A percentile compares a stretch with the other conserved stretches of the same genome.
These are phyloP conservation scores for Melanostoma mellinum DNA, from an alignment of 2,888 invertebrate species.

Conservation along the genomic window DNA sequence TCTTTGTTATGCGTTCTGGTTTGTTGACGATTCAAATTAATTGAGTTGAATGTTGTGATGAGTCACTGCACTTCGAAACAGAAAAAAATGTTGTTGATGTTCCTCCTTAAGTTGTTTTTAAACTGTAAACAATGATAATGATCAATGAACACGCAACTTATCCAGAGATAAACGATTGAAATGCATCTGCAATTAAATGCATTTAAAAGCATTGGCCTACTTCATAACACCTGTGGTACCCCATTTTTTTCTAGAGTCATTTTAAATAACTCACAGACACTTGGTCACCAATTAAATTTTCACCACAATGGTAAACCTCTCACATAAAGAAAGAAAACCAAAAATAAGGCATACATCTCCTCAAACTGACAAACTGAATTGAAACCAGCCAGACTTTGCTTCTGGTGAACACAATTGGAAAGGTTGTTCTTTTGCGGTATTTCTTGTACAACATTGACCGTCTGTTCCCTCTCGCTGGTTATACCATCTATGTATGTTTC, in stretches of 20 bases:
- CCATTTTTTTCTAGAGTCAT: slow-evolving; percentile 38
- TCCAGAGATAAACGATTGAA: slow-evolving; percentile 48
- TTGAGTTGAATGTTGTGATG: slow-evolving; percentile 40
- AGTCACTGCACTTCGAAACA: slow-evolving; percentile 55
- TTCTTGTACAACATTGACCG: slow-evolving; percentile 51
- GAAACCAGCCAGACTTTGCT: slow-evolving; percentile 28
- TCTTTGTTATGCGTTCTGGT: slow-evolving; percentile 56
- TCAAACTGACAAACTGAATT: slow-evolving; percentile 12
- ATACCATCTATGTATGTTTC: slow-evolving; percentile 40
- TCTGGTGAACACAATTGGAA: slow-evolving; percentile 57
- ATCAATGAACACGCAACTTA: slow-evolving; percentile 36
- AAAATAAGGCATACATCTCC: slow-evolving; percentile 12
- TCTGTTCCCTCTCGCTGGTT: slow-evolving; percentile 22
- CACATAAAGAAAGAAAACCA: neutral
- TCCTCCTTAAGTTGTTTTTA: slow-evolving; percentile 32
- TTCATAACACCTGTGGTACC: slow-evolving; percentile 50
- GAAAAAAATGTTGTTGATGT: slow-evolving; percentile 6
- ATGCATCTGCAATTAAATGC: slow-evolving; percentile 46
- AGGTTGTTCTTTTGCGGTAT: slow-evolving; percentile 64
- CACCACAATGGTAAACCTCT: neutral
- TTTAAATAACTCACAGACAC: slow-evolving; percentile 38
- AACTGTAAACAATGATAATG: slow-evolving; percentile 51
- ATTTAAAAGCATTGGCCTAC: slow-evolving; percentile 60
- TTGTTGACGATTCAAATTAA: slow-evolving; percentile 52
- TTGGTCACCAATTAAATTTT: slow-evolving; percentile 52